Conservation (phyloP, 2,888 invertebrate genomes). For the Tolmerus cingulatus region DNA sequence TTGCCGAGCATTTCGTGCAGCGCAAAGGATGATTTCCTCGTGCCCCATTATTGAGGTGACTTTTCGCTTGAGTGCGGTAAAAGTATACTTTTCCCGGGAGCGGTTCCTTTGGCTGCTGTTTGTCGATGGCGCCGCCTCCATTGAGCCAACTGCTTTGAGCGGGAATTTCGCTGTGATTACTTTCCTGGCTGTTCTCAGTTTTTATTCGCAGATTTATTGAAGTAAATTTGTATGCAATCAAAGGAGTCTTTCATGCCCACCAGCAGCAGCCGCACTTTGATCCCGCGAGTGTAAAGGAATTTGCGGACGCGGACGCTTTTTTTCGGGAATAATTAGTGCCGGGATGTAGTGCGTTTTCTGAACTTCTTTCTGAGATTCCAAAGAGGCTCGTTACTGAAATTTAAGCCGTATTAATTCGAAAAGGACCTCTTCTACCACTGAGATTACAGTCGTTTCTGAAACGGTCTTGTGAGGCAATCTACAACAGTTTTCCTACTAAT, state of each 20-base stretch:
- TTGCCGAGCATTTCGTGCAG: conserved; percentile 21
- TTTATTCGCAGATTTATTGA: neutral
- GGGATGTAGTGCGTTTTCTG: neutral
- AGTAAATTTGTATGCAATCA: neutral
- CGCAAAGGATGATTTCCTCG: conserved; percentile 20
- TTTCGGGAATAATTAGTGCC: neutral
- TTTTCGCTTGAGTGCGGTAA: conserved; percentile 22
- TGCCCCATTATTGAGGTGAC: conserved; percentile 31
- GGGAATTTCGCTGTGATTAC: neutral
- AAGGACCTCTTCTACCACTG: neutral
- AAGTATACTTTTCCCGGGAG: conserved; percentile 8
- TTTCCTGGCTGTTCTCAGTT: neutral
- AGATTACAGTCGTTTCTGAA: neutral
- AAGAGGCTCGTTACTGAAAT: neutral
- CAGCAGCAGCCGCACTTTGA: neutral
- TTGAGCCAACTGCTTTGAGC: neutral
- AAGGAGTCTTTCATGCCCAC: neutral
- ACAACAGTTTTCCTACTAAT: neutral
- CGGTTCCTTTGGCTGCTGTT: conserved; percentile 8
- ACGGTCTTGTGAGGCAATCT: too few relatives aligned
- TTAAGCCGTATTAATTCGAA: neutral
- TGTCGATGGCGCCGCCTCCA: neutral
- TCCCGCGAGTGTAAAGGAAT: neutral
- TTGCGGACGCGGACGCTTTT: neutral
- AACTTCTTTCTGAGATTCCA: neutral